phyloP scores from a whole-genome alignment of 2,113 vertebrate species.

The Pelusios castaneus region DNA sequence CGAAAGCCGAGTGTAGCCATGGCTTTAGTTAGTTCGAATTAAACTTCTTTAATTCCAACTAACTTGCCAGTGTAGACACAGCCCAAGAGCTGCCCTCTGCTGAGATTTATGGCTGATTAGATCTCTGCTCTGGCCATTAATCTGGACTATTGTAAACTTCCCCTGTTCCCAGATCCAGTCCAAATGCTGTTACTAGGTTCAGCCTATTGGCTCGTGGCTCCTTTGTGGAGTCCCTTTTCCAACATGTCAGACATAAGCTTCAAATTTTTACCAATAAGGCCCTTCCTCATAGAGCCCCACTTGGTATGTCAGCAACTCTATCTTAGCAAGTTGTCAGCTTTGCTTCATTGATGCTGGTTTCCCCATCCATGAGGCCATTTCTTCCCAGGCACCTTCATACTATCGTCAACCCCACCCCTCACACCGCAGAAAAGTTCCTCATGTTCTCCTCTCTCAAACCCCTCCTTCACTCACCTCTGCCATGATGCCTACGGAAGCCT shows the following conservation, averaged over 20 bases:
- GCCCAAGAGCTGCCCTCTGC: background rate
- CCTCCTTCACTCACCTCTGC: background rate
- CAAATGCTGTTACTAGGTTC: background rate
- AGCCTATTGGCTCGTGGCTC: rapidly evolving
- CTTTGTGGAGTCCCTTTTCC: background rate
- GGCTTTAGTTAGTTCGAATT: no score
- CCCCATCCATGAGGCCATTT: background rate
- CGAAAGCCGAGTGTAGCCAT: no score
- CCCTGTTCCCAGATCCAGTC: rapidly evolving
- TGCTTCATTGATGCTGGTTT: background rate
- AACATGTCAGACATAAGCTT: rapidly evolving
- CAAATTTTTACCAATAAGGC: background rate
- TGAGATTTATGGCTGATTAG: background rate
- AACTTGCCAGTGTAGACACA: no score
- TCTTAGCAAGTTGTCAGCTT: background rate
- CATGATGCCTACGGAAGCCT: background rate
- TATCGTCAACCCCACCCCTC: background rate
- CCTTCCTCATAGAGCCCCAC: background rate
- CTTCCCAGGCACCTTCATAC: background rate
- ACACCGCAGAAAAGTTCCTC: background rate
- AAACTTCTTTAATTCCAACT: no score
- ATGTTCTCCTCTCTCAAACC: background rate
- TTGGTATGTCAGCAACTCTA: background rate
- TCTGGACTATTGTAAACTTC: background rate
- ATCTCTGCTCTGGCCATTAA: background rate